These are phyloP conservation scores for Drosophila subquinaria DNA, from an alignment of 2,888 invertebrate genomes.

Conservation along the genomic window DNA sequence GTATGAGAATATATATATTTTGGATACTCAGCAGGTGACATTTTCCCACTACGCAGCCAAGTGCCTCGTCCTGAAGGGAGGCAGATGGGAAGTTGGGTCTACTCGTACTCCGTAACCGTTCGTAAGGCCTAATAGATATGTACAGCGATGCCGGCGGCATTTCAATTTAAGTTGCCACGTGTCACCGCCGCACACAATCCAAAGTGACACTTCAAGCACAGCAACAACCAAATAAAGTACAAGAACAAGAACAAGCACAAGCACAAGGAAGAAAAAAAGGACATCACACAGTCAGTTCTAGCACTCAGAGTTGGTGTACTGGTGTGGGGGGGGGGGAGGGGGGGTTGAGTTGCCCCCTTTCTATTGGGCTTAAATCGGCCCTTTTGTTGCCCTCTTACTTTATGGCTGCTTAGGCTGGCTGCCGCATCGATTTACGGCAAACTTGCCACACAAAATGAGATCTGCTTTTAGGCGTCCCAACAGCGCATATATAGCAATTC, in stretches of 20 bases:
- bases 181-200: slow-evolving; percentile 74
- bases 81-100: background rate
- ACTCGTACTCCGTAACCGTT: background rate
- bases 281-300: slow-evolving; percentile 13
- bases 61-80: slow-evolving; percentile 42
- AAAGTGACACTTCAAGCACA: slow-evolving; percentile 69
- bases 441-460: slow-evolving; percentile 66
- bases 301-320: background rate
- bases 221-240: slow-evolving; percentile 6
- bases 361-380: slow-evolving; percentile 53
- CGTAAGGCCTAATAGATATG: slow-evolving; percentile 67
- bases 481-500: slow-evolving; percentile 51
- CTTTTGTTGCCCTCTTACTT: slow-evolving; percentile 66
- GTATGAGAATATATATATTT: slow-evolving; percentile 15
- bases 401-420: slow-evolving; percentile 76
- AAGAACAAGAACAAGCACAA: background rate
- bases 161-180: slow-evolving; percentile 82
- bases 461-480: slow-evolving; percentile 60
- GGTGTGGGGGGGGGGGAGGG: background rate
- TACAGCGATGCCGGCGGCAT: slow-evolving; percentile 74
- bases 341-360: background rate
- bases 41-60: slow-evolving; percentile 56
- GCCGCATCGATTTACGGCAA: slow-evolving; percentile 77
- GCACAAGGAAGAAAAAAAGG: slow-evolving; percentile 14
- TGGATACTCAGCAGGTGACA: slow-evolving; percentile 54